Evolutionary conservation across 2,797 vertebrate species (phyloP).

Genomic region (Sus cebifrons): DNA sequence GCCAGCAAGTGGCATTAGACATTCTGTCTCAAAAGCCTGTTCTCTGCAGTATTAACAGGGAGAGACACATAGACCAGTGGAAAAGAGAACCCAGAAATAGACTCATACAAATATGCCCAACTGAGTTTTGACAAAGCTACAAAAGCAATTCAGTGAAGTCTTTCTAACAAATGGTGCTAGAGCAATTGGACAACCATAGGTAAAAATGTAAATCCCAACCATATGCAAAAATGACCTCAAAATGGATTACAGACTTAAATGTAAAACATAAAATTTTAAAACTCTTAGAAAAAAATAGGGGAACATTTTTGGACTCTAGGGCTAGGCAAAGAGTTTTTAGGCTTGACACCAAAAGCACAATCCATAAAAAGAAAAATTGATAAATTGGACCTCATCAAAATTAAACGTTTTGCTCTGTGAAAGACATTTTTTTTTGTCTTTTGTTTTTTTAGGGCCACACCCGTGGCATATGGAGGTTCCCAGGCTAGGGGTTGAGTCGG

Average conservation of each 20-base stretch:
- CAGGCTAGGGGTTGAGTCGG: too few relatives aligned
- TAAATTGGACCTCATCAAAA: conserved; percentile 49
- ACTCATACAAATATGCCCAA: not conserved
- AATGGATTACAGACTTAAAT: not conserved
- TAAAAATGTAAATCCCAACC: not conserved
- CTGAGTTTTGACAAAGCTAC: conserved; percentile 52
- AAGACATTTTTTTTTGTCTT: conserved; percentile 17
- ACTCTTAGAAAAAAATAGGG: conserved; percentile 47
- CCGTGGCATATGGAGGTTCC: too few relatives aligned
- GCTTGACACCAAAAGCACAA: not conserved
- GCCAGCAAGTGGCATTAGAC: not conserved
- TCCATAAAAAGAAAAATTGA: conserved; percentile 44
- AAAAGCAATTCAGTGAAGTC: conserved; percentile 49
- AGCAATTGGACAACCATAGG: not conserved
- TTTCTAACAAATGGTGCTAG: conserved; percentile 25
- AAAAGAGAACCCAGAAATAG: conserved; percentile 45
- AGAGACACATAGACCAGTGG: not conserved
- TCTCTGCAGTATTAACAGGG: not conserved
- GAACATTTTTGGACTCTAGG: conserved; percentile 8
- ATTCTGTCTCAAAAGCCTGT: conserved; percentile 58
- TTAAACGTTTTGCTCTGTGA: conserved; percentile 10
- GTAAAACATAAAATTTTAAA: conserved; percentile 51
- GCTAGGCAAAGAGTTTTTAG: conserved; percentile 31
- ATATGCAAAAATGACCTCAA: conserved; percentile 22
- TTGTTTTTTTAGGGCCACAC: too few relatives aligned